Percentiles rank a stretch among this genome's conserved stretches.
phyloP scores from a whole-genome alignment of 2,888 invertebrate genomes.

The Lepas anatifera region DNA sequence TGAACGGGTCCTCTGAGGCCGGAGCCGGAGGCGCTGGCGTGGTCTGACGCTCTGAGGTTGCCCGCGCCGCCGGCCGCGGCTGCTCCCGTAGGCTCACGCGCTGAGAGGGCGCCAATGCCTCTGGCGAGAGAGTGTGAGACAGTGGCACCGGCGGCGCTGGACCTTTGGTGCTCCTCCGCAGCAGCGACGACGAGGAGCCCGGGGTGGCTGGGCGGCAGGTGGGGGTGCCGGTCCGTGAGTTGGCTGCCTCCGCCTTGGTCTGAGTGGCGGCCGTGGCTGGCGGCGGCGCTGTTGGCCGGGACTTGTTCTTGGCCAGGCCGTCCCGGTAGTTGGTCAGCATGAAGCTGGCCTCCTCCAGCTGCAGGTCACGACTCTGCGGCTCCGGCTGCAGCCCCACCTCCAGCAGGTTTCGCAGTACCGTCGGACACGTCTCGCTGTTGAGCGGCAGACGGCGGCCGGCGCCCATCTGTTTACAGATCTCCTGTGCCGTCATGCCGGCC shows the following conservation, averaged over 20 bases:
- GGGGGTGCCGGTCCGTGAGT: neutral
- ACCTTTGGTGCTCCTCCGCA: neutral
- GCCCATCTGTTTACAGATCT: constrained; percentile 18
- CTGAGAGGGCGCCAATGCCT: neutral
- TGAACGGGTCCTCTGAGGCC: neutral
- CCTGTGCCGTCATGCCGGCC: constrained; percentile 21
- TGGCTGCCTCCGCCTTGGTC: neutral
- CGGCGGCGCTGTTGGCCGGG: too few species aligned
- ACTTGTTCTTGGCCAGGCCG: neutral
- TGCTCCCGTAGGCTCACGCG: too few species aligned
- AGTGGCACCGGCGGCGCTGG: neutral
- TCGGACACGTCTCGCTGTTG: neutral
- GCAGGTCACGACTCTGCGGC: neutral
- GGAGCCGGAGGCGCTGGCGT: neutral
- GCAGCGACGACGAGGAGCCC: neutral
- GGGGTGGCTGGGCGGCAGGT: neutral
- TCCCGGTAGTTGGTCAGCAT: neutral
- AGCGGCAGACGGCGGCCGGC: constrained; percentile 15
- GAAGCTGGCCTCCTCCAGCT: constrained; percentile 4
- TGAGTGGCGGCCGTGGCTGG: neutral
- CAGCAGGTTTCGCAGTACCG: neutral
- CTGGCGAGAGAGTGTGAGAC: neutral
- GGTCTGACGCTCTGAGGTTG: neutral
- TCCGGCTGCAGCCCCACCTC: neutral
- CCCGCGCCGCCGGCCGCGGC: too few species aligned